Evolutionary conservation across 35 echinoderm and acorn worm genomes (phyloP).

Genomic region (Strongylocentrotus purpuratus): DNA sequence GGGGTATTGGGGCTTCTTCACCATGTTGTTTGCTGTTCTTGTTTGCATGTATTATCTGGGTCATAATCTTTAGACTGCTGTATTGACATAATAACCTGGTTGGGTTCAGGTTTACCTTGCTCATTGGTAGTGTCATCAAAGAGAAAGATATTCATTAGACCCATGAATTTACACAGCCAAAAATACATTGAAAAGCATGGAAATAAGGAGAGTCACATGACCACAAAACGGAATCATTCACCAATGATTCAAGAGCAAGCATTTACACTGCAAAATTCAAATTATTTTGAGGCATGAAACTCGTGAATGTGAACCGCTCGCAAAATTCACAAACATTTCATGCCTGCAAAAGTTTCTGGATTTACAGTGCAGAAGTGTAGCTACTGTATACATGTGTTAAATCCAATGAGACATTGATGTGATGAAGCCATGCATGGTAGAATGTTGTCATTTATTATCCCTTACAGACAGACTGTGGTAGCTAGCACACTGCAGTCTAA

Average conservation of each 20-base stretch:
- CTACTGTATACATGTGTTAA: background rate
- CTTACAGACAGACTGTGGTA: background rate
- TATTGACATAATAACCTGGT: background rate
- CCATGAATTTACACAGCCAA: no score
- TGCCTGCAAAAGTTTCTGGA: no score
- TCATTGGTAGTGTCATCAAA: background rate
- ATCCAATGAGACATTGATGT: background rate
- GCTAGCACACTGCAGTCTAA: background rate
- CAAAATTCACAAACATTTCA: no score
- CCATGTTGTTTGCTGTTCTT: background rate
- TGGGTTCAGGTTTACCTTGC: background rate
- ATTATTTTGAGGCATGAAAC: no score
- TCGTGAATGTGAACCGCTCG: no score
- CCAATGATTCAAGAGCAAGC: no score
- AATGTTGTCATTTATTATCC: background rate
- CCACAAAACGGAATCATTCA: no score
- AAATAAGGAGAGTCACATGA: no score
- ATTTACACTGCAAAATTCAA: no score
- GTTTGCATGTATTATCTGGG: background rate
- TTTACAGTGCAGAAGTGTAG: no score
- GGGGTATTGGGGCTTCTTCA: background rate
- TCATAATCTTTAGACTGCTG: constrained; percentile 11
- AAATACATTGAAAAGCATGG: no score
- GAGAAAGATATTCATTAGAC: no score
- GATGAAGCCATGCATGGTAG: background rate